A percentile compares a stretch with the other conserved stretches of the same genome.
These are phyloP conservation scores for Pelodytes ibericus DNA, from an alignment of 2,797 vertebrate genomes.

Conservation along the genomic window DNA sequence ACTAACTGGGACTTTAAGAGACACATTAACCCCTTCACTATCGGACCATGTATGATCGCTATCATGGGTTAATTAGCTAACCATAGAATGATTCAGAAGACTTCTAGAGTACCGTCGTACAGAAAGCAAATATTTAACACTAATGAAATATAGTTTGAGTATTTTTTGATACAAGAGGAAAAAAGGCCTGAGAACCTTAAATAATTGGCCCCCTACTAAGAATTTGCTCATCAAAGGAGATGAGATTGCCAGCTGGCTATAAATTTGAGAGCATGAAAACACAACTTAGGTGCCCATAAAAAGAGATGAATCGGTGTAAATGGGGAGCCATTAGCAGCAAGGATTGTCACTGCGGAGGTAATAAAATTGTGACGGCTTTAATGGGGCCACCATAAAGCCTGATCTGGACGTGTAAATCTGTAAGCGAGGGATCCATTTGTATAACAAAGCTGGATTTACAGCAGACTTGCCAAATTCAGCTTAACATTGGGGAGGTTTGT, in stretches of 20 bases:
- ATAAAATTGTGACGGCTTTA: constrained; percentile 50
- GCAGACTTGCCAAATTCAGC: constrained; percentile 7
- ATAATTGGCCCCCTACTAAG: constrained; percentile 18
- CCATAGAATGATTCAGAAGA: background rate
- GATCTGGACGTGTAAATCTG: constrained; percentile 54
- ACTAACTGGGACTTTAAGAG: background rate
- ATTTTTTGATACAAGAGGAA: too few relatives aligned
- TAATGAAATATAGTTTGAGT: background rate
- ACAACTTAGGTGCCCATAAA: constrained; percentile 53
- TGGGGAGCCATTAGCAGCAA: constrained; percentile 49
- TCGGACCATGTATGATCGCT: background rate
- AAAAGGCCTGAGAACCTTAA: background rate
- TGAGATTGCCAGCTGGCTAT: constrained; percentile 42
- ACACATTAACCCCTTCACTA: background rate
- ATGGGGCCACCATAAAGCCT: constrained; percentile 53
- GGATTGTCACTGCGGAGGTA: constrained; percentile 51
- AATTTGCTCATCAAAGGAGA: constrained; percentile 38
- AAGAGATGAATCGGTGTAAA: constrained; percentile 54
- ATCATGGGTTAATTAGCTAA: background rate
- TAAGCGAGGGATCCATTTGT: constrained; percentile 42
- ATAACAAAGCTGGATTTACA: constrained; percentile 41
- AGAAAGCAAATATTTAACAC: background rate
- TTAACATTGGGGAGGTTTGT: constrained; percentile 11
- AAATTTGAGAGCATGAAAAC: constrained; percentile 50
- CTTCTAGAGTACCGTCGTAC: background rate